Conservation (phyloP, 2,797 vertebrate genomes). For the Chelonia mydas region DNA sequence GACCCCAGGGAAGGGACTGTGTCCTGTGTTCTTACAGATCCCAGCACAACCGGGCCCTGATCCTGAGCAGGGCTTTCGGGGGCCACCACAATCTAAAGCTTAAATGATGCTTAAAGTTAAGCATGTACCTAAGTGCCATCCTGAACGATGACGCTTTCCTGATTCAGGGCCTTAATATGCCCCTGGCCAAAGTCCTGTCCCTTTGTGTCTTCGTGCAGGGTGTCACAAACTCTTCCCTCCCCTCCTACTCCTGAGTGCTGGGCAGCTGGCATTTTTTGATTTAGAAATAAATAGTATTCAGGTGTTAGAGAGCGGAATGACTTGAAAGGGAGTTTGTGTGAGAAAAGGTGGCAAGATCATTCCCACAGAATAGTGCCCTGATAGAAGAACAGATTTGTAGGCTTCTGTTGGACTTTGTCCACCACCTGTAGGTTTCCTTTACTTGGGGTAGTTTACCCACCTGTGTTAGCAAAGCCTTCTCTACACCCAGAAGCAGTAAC, state of each 20-base stretch:
- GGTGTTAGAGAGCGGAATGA: not conserved
- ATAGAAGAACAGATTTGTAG: not conserved
- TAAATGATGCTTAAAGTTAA: not conserved
- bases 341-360: not conserved
- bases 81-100: not conserved
- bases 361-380: not conserved
- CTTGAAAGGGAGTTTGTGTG: not conserved
- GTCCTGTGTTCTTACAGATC: not conserved
- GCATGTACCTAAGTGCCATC: not conserved
- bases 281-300: not conserved
- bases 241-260: not conserved
- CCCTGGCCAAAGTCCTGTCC: no score
- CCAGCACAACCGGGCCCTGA: not conserved
- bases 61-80: not conserved
- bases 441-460: not conserved
- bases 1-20: not conserved
- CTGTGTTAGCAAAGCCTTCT: not conserved
- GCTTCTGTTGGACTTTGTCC: not conserved
- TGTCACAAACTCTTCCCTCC: not conserved
- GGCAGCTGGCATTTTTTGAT: not conserved
- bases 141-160: not conserved
- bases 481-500: not conserved
- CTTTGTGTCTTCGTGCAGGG: no score
- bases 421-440: not conserved
- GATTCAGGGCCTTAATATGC: not conserved